phyloP scores from a whole-genome alignment of 2,888 invertebrate genomes.

The Merodon equestris region DNA sequence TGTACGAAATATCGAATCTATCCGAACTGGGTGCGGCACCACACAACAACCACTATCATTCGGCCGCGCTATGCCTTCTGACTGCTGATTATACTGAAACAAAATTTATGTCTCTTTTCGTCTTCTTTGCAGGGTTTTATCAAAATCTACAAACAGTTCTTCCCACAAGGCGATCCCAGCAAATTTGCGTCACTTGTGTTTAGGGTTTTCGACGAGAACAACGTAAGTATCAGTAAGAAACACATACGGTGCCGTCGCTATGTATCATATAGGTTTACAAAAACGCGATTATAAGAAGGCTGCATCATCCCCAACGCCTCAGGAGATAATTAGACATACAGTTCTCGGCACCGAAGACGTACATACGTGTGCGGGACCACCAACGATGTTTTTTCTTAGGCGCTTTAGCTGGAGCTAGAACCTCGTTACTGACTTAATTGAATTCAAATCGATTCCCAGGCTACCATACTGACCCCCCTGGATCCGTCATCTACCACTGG shows the following conservation, averaged over 20 bases:
- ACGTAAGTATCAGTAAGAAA: constrained; percentile 84
- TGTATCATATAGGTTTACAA: too few relatives aligned
- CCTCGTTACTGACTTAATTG: constrained; percentile 7
- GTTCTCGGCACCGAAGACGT: background rate
- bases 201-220: constrained; percentile 99
- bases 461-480: background rate
- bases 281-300: background rate
- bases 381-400: too few relatives aligned
- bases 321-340: constrained; percentile 5
- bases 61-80: constrained; percentile 4
- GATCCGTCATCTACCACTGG: background rate
- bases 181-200: constrained; percentile 99
- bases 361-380: too few relatives aligned
- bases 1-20: constrained; percentile 11
- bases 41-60: constrained; percentile 9
- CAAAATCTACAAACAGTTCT: constrained; percentile 99
- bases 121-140: constrained; percentile 90
- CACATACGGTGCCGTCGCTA: too few relatives aligned
- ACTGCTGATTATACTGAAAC: constrained; percentile 28
- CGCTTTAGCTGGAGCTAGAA: too few relatives aligned
- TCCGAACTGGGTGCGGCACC: constrained; percentile 33
- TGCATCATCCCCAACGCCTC: background rate
- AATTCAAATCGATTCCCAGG: constrained; percentile 24
- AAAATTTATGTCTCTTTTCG: constrained; percentile 19
- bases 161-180: constrained; percentile 99